phyloP scores from a whole-genome alignment of 2,888 invertebrate genomes.

The Therioaphis trifolii region DNA sequence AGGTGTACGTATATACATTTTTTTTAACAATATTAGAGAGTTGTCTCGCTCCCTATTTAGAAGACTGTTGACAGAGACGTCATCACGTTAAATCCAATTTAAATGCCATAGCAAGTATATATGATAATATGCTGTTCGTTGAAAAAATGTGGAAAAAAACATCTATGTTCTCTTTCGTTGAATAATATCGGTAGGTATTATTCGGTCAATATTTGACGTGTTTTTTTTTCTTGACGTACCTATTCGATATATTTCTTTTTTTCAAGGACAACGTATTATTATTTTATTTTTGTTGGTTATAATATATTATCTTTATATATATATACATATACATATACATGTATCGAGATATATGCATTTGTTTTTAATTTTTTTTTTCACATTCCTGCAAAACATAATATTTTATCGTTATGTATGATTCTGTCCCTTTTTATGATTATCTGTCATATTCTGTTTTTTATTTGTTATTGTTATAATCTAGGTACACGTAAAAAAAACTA shows the following conservation, averaged over 20 bases:
- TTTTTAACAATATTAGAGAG: no score
- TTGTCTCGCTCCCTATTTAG: no score
- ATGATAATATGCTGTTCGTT: no score
- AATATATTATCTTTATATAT: no score
- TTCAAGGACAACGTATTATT: not conserved
- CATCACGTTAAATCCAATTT: not conserved
- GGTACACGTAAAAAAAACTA: not conserved
- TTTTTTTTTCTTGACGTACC: not conserved
- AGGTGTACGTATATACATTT: no score
- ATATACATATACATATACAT: not conserved
- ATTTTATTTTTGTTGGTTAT: not conserved
- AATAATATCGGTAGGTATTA: no score
- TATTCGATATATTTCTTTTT: not conserved
- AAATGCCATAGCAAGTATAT: no score
- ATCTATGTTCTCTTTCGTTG: not conserved
- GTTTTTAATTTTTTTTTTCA: not conserved
- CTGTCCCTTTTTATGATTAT: conserved; percentile 15
- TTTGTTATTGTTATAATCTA: not conserved
- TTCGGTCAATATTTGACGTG: not conserved
- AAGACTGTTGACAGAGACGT: not conserved
- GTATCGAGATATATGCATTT: not conserved
- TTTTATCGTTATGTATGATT: conserved; percentile 2
- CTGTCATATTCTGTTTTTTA: not conserved
- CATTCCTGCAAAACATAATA: not conserved
- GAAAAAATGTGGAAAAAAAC: not conserved